Evolutionary conservation across 64 coral and sea anemone species (phyloP).

Genomic region (Platygyra sinensis): DNA sequence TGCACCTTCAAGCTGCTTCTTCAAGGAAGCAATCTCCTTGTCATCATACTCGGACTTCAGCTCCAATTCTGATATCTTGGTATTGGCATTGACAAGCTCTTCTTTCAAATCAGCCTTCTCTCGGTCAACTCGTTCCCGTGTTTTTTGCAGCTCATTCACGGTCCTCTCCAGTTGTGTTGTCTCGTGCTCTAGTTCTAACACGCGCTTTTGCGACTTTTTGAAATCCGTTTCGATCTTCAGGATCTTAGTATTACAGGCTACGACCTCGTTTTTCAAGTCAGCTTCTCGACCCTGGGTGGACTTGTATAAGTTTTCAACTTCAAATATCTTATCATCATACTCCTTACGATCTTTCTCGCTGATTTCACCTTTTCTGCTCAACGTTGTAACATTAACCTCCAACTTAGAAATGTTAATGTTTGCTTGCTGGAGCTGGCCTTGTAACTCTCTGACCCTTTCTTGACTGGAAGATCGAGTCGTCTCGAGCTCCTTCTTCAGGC

Average conservation of each 20-base stretch:
- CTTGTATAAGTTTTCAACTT: slow-evolving; percentile 73
- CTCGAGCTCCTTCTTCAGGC: slow-evolving; percentile 85
- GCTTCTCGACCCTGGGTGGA: slow-evolving; percentile 79
- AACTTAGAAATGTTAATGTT: slow-evolving; percentile 68
- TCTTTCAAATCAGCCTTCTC: slow-evolving; percentile 82
- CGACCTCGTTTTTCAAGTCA: slow-evolving; percentile 79
- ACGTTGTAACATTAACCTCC: slow-evolving; percentile 69
- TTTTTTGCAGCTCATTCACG: slow-evolving; percentile 71
- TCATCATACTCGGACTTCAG: slow-evolving; percentile 82
- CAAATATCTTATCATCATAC: slow-evolving; percentile 71
- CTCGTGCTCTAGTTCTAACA: slow-evolving; percentile 83
- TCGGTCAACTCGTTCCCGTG: slow-evolving; percentile 59
- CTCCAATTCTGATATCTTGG: slow-evolving; percentile 86
- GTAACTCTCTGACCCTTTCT: slow-evolving; percentile 81
- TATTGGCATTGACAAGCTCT: slow-evolving; percentile 69
- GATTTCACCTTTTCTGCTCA: slow-evolving; percentile 55
- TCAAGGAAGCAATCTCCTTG: slow-evolving; percentile 83
- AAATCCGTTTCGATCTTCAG: slow-evolving; percentile 75
- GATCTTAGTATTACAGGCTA: slow-evolving; percentile 64
- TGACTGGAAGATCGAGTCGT: slow-evolving; percentile 68
- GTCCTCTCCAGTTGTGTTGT: slow-evolving; percentile 63
- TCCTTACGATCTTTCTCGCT: slow-evolving; percentile 65
- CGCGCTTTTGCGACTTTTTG: slow-evolving; percentile 92
- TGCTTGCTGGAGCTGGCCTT: slow-evolving; percentile 77
- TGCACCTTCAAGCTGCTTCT: slow-evolving; percentile 86